A percentile compares a stretch with the other conserved stretches of the same genome.
These are phyloP conservation scores for Cardinalis cardinalis DNA, from an alignment of 2,113 vertebrate species.

Conservation along the genomic window DNA sequence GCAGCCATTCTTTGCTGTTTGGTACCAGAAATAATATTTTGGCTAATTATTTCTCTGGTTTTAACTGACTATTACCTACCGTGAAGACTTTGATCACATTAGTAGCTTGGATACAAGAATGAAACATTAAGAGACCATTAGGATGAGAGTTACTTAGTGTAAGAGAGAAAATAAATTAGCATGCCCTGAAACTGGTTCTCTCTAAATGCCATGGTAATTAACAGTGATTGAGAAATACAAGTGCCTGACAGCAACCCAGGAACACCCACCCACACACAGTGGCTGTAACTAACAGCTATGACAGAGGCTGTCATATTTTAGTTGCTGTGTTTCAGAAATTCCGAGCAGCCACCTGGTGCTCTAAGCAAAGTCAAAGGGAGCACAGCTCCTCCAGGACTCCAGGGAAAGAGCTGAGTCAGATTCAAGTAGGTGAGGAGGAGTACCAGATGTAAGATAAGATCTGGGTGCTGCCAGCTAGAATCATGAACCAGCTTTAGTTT, in stretches of 20 bases:
- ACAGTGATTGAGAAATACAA: conserved; percentile 40
- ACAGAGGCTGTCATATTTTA: conserved; percentile 36
- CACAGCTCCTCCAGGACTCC: background rate
- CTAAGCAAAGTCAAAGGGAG: conserved; percentile 43
- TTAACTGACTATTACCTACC: background rate
- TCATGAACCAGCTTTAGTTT: background rate
- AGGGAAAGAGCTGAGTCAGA: background rate
- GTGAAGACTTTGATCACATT: background rate
- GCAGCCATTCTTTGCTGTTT: background rate
- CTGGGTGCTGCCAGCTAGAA: background rate
- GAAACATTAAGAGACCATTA: background rate
- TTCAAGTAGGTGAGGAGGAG: background rate
- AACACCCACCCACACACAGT: conserved; percentile 21
- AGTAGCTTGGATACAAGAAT: background rate
- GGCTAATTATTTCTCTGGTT: background rate
- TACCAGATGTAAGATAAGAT: background rate
- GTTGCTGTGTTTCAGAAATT: conserved; percentile 4
- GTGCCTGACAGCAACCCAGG: background rate
- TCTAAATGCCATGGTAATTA: background rate
- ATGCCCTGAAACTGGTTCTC: background rate
- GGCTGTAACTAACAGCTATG: conserved; percentile 27
- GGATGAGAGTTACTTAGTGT: background rate
- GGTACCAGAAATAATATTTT: background rate
- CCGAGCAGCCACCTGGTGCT: accelerated
- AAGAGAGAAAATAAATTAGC: background rate